Conservation (phyloP, 2,797 vertebrate genomes). For the Lutjanus campechanus region DNA sequence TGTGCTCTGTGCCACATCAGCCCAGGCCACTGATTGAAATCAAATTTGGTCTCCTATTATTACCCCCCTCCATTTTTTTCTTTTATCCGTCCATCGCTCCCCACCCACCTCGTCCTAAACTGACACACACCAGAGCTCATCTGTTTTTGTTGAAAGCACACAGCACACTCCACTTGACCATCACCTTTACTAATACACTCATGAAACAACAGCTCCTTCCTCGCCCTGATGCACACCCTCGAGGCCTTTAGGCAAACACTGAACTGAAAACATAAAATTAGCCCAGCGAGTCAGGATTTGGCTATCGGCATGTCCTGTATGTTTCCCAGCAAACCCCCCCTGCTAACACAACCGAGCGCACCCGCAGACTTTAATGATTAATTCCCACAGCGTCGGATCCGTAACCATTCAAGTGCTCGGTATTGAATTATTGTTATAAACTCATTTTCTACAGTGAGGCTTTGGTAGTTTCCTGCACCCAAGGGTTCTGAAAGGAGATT, state of each 20-base stretch:
- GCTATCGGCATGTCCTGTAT: constrained; percentile 24
- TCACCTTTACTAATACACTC: constrained; percentile 46
- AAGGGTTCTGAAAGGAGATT: constrained; percentile 43
- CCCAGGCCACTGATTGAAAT: constrained; percentile 80
- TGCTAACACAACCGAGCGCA: not conserved
- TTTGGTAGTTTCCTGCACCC: constrained; percentile 59
- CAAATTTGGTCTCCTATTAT: constrained; percentile 83
- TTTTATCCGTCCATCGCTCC: constrained; percentile 50
- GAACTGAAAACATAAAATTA: constrained; percentile 8
- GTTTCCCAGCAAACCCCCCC: constrained; percentile 8
- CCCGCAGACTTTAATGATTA: constrained; percentile 30
- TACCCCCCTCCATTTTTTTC: constrained; percentile 42
- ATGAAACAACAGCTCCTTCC: not conserved
- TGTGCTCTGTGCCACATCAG: constrained; percentile 46
- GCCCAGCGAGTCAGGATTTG: constrained; percentile 17
- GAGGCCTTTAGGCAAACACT: constrained; percentile 18
- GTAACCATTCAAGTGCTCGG: constrained; percentile 43
- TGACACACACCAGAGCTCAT: constrained; percentile 39
- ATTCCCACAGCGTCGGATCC: constrained; percentile 43
- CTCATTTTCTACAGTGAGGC: constrained; percentile 48
- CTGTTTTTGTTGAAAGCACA: constrained; percentile 32
- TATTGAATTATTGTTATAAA: constrained; percentile 63
- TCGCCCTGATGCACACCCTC: not conserved
- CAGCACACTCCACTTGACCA: constrained; percentile 29
- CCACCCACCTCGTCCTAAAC: constrained; percentile 29